phyloP scores from a whole-genome alignment of 2,113 vertebrate species.

The Alosa alosa region DNA sequence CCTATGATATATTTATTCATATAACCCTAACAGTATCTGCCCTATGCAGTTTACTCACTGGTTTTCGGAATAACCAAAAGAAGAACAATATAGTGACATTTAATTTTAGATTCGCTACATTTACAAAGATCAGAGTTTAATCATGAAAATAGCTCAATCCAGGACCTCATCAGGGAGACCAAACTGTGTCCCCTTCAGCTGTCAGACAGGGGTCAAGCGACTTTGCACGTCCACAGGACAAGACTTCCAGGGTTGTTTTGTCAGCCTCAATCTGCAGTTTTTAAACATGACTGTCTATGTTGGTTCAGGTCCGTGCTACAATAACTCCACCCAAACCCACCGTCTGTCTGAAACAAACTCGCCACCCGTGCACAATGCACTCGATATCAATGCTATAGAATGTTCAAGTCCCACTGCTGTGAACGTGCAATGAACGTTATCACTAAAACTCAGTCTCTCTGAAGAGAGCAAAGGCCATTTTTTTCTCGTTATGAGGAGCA shows the following conservation, averaged over 20 bases:
- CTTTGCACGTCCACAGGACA: slow-evolving; percentile 20
- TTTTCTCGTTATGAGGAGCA: background rate
- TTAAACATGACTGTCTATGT: slow-evolving; percentile 60
- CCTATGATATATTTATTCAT: no score
- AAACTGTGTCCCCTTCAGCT: slow-evolving; percentile 49
- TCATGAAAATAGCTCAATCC: background rate
- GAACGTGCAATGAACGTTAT: background rate
- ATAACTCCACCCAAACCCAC: slow-evolving; percentile 48
- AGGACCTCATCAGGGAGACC: background rate
- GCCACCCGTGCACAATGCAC: background rate
- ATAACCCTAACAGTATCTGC: background rate
- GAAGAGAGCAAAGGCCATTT: background rate
- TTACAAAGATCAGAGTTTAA: background rate
- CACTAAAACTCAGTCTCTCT: background rate
- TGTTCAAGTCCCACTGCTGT: slow-evolving; percentile 21
- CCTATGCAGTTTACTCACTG: background rate
- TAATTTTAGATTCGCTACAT: background rate
- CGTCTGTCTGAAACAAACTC: slow-evolving; percentile 32
- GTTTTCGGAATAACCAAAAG: background rate
- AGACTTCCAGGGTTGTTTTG: slow-evolving; percentile 55
- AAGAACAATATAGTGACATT: background rate
- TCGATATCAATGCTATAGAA: slow-evolving; percentile 2
- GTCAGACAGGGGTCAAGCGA: slow-evolving; percentile 32
- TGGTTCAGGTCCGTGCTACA: slow-evolving; percentile 61
- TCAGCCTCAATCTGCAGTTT: slow-evolving; percentile 59